Evolutionary conservation across 2,113 vertebrate genomes (phyloP).

Genomic region (Dicerorhinus sumatrensis): DNA sequence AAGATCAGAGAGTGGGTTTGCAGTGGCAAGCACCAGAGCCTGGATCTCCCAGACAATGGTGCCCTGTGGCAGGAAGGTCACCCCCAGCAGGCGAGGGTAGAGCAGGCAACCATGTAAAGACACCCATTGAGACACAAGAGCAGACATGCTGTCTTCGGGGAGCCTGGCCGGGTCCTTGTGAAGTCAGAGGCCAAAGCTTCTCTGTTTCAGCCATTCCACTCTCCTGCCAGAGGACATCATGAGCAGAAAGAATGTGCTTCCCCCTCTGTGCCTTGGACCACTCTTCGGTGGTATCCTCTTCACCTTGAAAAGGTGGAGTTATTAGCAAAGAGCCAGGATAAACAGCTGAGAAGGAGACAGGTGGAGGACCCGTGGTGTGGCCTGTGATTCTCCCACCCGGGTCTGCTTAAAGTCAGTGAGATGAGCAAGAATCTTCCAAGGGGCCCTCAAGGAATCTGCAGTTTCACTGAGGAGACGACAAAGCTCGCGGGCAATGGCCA

Average conservation of each 20-base stretch:
- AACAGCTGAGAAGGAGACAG: neutral
- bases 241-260: neutral
- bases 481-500: neutral
- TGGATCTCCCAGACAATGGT: neutral
- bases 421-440: neutral
- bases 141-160: too few relatives aligned
- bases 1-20: neutral
- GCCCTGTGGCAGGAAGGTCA: neutral
- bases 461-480: neutral
- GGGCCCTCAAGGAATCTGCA: neutral
- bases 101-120: neutral
- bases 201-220: neutral
- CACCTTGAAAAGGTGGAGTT: neutral
- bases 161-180: neutral
- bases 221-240: neutral
- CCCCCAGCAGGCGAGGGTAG: neutral
- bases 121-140: accelerated
- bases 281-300: neutral
- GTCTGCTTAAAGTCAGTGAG: neutral
- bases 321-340: neutral
- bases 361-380: accelerated
- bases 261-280: neutral
- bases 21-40: neutral
- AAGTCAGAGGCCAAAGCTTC: neutral
- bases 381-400: neutral